Evolutionary conservation across 2,888 invertebrate species (phyloP).

Genomic region (Dromius quadrimaculatus): DNA sequence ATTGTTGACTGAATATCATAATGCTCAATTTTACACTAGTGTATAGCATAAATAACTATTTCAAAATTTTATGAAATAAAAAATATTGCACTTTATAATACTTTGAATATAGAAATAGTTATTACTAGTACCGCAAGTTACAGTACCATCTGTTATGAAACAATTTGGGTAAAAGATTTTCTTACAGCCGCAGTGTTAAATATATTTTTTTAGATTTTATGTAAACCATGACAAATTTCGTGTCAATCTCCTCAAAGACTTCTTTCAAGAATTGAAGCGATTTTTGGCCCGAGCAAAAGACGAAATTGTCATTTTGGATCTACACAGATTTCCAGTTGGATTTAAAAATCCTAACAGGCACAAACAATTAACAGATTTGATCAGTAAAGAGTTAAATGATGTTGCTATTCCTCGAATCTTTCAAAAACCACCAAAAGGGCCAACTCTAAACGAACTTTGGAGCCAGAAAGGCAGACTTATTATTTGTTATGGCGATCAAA

Average conservation of each 20-base stretch:
- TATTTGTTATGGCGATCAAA: constrained; percentile 71
- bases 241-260: constrained; percentile 67
- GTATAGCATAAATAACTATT: no score
- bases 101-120: no score
- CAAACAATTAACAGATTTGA: constrained; percentile 67
- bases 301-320: constrained; percentile 84
- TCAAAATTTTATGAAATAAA: no score
- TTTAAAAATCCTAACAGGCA: constrained; percentile 62
- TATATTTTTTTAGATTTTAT: constrained; percentile 64
- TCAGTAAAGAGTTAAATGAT: constrained; percentile 70
- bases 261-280: constrained; percentile 60
- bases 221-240: constrained; percentile 71
- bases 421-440: constrained; percentile 66
- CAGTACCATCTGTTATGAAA: no score
- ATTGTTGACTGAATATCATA: no score
- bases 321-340: constrained; percentile 79
- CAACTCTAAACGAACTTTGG: constrained; percentile 73
- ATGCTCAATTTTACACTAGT: no score
- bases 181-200: no score
- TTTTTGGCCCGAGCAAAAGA: constrained; percentile 76
- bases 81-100: no score
- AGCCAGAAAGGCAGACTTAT: constrained; percentile 70
- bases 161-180: no score
- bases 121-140: no score
- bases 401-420: constrained; percentile 68